Conservation (phyloP, 2,113 vertebrate species). For the Chloebia gouldiae region DNA sequence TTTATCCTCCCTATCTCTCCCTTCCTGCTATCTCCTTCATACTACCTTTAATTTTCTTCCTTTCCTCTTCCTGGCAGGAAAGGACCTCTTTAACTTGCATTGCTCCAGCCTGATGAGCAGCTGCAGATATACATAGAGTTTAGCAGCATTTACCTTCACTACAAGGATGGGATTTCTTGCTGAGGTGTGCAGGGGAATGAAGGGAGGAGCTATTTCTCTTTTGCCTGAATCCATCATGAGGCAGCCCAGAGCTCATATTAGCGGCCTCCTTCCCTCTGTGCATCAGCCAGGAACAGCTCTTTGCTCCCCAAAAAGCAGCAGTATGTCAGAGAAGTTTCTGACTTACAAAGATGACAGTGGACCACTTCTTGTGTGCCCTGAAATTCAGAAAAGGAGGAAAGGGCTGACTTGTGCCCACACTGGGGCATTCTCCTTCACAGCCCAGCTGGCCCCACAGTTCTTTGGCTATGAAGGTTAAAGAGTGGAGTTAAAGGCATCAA, state of each 20-base stretch:
- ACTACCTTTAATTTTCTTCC: not conserved
- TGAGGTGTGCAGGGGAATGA: not conserved
- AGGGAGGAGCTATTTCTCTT: not conserved
- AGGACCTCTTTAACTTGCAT: not conserved
- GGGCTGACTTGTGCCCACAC: not conserved
- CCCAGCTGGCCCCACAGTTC: not conserved
- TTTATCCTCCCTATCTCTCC: not conserved
- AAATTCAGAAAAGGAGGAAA: not conserved
- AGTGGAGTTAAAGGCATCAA: not conserved
- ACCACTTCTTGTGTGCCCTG: not conserved
- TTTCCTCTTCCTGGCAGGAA: not conserved
- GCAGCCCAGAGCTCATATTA: accelerated
- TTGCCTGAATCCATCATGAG: not conserved
- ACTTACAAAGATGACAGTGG: not conserved
- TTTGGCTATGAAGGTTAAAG: not conserved
- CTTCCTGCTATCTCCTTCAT: not conserved
- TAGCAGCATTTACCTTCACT: not conserved
- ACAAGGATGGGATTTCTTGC: not conserved
- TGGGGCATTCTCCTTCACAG: not conserved
- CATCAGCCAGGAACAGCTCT: not conserved
- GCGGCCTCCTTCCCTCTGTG: not conserved
- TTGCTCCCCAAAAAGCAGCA: not conserved
- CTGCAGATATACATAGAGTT: not conserved
- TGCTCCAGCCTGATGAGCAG: not conserved
- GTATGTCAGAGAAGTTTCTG: not conserved